Evolutionary conservation across 64 coral and sea anemone genomes (phyloP).

Genomic region (Dendronephthya gigantea): DNA sequence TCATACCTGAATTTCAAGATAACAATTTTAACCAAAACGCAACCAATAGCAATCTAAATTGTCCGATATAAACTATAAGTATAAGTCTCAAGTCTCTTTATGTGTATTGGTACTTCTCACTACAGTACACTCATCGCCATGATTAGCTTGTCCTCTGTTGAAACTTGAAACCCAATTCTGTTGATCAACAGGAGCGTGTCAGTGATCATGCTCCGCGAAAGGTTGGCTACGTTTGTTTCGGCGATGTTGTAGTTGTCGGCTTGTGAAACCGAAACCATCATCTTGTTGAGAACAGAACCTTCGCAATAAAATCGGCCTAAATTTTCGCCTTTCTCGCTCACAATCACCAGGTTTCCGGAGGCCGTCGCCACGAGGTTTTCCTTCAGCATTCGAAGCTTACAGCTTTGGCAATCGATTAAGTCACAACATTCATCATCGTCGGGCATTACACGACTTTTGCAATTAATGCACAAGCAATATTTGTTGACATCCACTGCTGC

Average conservation of each 20-base stretch:
- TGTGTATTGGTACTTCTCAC: too few species aligned
- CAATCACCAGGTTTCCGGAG: neutral
- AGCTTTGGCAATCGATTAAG: neutral
- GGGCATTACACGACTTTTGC: neutral
- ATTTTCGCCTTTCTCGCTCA: neutral
- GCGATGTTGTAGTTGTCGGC: neutral
- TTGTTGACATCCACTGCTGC: neutral
- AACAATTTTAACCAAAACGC: too few species aligned
- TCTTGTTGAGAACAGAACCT: neutral
- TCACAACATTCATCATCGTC: neutral
- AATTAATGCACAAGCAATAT: neutral
- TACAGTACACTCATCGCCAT: too few species aligned
- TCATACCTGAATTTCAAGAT: too few species aligned
- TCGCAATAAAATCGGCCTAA: neutral
- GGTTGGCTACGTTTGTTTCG: conserved; percentile 5
- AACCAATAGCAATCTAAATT: too few species aligned
- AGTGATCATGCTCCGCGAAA: neutral
- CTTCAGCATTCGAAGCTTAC: neutral
- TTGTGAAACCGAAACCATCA: neutral
- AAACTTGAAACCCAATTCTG: too few species aligned
- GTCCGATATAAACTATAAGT: too few species aligned
- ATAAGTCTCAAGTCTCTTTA: too few species aligned
- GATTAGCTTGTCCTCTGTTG: too few species aligned
- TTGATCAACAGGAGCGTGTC: conserved; percentile 12
- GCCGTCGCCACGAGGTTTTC: neutral